A percentile compares a stretch with the other conserved stretches of the same genome.
Conservation (phyloP, 37 sponge, comb jelly and placozoan species). For the Mnemiopsis leidyi region DNA sequence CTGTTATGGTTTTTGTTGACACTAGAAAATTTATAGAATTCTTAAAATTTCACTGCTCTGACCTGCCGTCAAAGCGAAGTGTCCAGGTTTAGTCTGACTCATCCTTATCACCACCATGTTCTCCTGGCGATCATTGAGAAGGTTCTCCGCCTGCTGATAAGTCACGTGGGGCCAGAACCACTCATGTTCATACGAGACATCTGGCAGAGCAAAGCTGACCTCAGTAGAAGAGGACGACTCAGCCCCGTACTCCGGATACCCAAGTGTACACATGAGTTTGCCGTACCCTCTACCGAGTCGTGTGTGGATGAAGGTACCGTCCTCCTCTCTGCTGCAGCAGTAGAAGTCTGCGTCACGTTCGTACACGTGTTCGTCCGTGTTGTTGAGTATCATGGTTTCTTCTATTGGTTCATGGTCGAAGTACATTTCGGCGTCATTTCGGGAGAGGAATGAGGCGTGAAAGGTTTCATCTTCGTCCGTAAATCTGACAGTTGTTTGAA, state of each 20-base stretch:
- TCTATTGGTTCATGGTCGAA: neutral
- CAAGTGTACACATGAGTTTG: neutral
- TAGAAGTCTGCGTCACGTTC: neutral
- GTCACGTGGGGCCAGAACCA: slow-evolving; percentile 15
- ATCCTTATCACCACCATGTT: neutral
- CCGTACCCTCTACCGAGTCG: neutral
- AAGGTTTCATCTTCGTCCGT: neutral
- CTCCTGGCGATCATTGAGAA: neutral
- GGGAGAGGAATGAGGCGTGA: neutral
- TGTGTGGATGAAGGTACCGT: neutral
- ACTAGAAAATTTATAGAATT: too few species aligned
- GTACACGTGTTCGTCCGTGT: neutral
- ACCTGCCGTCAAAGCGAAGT: neutral
- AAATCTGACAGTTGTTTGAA: neutral
- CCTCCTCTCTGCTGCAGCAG: neutral
- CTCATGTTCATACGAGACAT: neutral
- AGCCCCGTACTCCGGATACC: neutral
- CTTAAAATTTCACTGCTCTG: too few species aligned
- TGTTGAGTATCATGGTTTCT: neutral
- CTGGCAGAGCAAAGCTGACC: neutral
- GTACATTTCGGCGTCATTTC: neutral
- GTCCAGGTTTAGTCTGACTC: neutral
- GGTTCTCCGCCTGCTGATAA: neutral
- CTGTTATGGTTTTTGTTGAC: too few species aligned
- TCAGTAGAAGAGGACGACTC: neutral